Base-by-base conservation (phyloP, 1,140 invertebrate genomes). In the Phortica variegata region DNA sequence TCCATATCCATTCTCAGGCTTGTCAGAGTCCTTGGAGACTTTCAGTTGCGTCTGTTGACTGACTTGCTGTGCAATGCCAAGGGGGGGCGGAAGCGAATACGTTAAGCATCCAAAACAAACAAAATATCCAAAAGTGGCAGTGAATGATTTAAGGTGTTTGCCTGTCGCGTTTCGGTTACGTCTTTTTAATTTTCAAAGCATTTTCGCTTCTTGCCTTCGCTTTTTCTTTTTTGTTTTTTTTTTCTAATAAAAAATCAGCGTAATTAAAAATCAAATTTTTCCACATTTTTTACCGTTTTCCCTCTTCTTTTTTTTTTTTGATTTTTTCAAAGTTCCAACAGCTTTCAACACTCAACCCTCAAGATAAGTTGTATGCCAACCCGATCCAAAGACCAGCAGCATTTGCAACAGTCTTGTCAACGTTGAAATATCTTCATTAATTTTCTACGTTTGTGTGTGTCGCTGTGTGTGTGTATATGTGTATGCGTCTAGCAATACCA, bases 181-280 rank as follows among this genome's bases (percentile, higher is more conserved):
- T 10, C 13, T 6, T 15, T 15, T 66, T 66, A 68, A 66, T 66
- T 68, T 66, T 57, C 63, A 66, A 66, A 63, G 63, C 68, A 63
- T 66, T 66, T 68, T 63, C 68, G 33, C 20, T 51, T 13, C 15
- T n/a, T n/a, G n/a, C n/a, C n/a, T n/a, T n/a, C 61, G 60, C 68
- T 66, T 63, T 59, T 66, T 58, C 68, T 53, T 42, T 36, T 36
- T 13, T 36, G 5, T 36, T 13, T 36, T 17, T 36, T 13, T 36
- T 17, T 70, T 69, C 62, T 61, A 51, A 63, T 65, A 58, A 58
- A 70, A 71, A 71, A 71, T 66, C 66, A 63, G 66, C 66, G 68
- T 71, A 71, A 71, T 71, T 71, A 71, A 71, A 71, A 71, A 71
- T 71, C 66, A 71, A 71, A 71, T 71, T 68, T 71, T 38, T n/a